Base-by-base conservation (phyloP, 1,140 invertebrate genomes). In the Phymorhynchus buccinoides region DNA sequence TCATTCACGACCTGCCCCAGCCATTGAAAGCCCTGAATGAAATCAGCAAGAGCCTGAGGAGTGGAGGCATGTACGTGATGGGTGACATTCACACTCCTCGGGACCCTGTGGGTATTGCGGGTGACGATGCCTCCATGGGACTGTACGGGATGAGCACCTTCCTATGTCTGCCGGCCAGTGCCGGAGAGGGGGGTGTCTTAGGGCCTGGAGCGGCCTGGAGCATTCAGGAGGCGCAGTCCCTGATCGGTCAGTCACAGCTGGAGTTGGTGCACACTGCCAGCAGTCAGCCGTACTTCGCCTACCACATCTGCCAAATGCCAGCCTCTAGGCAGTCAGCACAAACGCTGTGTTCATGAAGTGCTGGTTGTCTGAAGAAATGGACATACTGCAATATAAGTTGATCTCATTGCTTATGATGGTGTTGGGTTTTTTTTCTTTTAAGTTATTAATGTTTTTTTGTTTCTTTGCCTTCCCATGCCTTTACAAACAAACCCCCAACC, bases 131-230 rank as follows among this genome's bases (percentile, higher is more conserved):
- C 2, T 39, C 83, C n/a, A 79, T 78, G 75, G n/a, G n/a, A 12
- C 41, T 84, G 83, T 84, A 84, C 35, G 83, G 83, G 1, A 62
- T 84, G 48, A 84, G 83, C 83, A 79, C 75, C 32, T 84, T 84
- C 75, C 83, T 84, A 1, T 84, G 83, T 39, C 83, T 84, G 7
- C 83, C 83, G 6, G 83, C 83, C 44, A 84, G 83, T 30, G 81
- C 81, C 30, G 83, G 32, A 4, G 83, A 56, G 1, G 68, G 42
- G 37, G 66, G 41, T 22, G 75, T 37, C 27, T n/a, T 84, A 9
- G 83, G 83, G 14, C 73, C 39, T 1, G 83, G 83, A 18, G 83
- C 83, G 3, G 83, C 83, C 3, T 84, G 83, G 83, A 84, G 83
- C 75, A 35, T 62, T 18, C 44, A 62, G 75, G 75, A 79, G 22